Percentiles rank a stretch among this genome's conserved stretches.
Conservation (phyloP, 2,797 vertebrate species). For the Eleutherodactylus coqui region DNA sequence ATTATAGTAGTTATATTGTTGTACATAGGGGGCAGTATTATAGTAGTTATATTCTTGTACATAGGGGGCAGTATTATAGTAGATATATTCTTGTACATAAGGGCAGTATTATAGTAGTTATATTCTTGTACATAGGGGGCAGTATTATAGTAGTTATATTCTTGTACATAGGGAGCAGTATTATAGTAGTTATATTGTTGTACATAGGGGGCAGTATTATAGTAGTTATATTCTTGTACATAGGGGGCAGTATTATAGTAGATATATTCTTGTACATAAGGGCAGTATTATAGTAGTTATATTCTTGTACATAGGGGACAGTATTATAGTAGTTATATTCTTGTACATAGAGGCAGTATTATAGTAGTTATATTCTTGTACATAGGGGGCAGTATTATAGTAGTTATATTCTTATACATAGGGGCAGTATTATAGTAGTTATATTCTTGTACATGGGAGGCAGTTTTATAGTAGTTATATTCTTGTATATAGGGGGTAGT, state of each 20-base stretch:
- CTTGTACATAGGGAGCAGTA: too few species aligned
- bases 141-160: too few species aligned
- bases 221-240: constrained; percentile 8
- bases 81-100: not conserved
- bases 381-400: not conserved
- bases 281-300: not conserved
- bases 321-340: not conserved
- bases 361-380: constrained; percentile 12
- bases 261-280: not conserved
- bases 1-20: constrained; percentile 1
- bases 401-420: constrained; percentile 3
- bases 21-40: constrained; percentile 6
- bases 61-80: not conserved
- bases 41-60: constrained; percentile 1
- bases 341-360: not conserved
- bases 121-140: too few species aligned
- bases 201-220: not conserved
- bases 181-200: too few species aligned
- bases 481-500: not conserved
- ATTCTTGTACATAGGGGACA: not conserved
- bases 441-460: not conserved
- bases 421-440: constrained; percentile 2
- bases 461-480: not conserved
- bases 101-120: not conserved
- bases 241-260: constrained; percentile 1